Conservation (phyloP, 1,140 invertebrate genomes). For the Eurosta solidaginis region DNA sequence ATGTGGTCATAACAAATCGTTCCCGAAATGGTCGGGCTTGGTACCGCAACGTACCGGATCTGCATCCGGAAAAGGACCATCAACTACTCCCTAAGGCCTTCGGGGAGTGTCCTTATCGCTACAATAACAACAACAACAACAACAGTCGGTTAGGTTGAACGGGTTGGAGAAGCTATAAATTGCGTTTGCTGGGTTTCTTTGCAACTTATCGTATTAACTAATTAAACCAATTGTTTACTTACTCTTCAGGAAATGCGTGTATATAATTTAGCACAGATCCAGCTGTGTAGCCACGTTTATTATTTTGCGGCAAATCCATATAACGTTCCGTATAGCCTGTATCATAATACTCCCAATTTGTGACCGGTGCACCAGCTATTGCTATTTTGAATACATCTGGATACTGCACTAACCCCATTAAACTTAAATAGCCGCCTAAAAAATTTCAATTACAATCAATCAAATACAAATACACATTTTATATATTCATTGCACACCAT, state of each 20-base stretch:
- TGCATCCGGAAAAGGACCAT: too few relatives aligned
- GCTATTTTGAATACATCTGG: conserved; percentile 86
- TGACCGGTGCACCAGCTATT: conserved; percentile 96
- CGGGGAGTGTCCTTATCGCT: too few relatives aligned
- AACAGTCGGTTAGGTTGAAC: too few relatives aligned
- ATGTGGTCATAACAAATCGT: too few relatives aligned
- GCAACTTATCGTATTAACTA: too few relatives aligned
- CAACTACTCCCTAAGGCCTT: too few relatives aligned
- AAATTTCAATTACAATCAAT: conserved; percentile 15
- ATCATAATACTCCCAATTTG: conserved; percentile 90
- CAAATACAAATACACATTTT: conserved; percentile 1
- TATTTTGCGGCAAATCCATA: conserved; percentile 89
- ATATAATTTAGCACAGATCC: conserved; percentile 80
- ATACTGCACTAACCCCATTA: conserved; percentile 83
- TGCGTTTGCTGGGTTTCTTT: too few relatives aligned
- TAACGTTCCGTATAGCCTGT: conserved; percentile 95
- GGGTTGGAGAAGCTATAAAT: too few relatives aligned
- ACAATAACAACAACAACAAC: too few relatives aligned
- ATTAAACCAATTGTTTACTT: conserved; percentile 55
- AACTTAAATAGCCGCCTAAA: conserved; percentile 77
- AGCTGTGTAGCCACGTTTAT: conserved; percentile 76
- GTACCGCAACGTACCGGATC: too few relatives aligned
- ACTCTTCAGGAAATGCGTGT: conserved; percentile 89
- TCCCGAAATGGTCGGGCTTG: too few relatives aligned
- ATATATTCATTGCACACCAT: conserved; percentile 67